phyloP scores from a whole-genome alignment of 1,140 invertebrate genomes.

The Lysiphlebus fabarum region DNA sequence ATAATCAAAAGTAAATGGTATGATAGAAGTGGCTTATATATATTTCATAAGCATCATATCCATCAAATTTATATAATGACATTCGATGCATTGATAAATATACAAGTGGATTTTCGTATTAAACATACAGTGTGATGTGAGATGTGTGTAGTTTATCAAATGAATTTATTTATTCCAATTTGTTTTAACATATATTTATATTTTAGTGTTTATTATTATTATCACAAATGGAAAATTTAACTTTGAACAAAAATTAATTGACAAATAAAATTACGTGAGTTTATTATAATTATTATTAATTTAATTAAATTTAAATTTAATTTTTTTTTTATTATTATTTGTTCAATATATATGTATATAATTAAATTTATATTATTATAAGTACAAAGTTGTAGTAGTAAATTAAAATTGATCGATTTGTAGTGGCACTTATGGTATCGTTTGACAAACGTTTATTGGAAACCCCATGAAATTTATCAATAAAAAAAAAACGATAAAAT shows the following conservation, averaged over 20 bases:
- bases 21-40: too few species aligned
- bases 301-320: too few species aligned
- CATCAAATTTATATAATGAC: slow-evolving; percentile 13
- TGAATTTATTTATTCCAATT: neutral
- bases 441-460: slow-evolving; percentile 11
- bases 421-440: neutral
- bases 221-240: too few species aligned
- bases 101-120: neutral
- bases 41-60: too few species aligned
- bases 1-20: too few species aligned
- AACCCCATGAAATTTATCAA: slow-evolving; percentile 1
- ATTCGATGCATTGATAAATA: slow-evolving; percentile 19
- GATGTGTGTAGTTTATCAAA: slow-evolving; percentile 8
- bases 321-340: neutral
- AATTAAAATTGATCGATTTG: neutral
- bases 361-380: too few species aligned
- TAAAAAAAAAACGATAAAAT: slow-evolving; percentile 22
- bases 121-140: slow-evolving; percentile 8
- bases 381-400: neutral
- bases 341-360: too few species aligned
- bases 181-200: too few species aligned
- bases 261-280: too few species aligned
- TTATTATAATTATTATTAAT: too few species aligned
- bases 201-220: too few species aligned
- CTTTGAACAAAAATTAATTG: too few species aligned